phyloP scores from a whole-genome alignment of 1,140 invertebrate species.

The Lepidurus packardi region DNA sequence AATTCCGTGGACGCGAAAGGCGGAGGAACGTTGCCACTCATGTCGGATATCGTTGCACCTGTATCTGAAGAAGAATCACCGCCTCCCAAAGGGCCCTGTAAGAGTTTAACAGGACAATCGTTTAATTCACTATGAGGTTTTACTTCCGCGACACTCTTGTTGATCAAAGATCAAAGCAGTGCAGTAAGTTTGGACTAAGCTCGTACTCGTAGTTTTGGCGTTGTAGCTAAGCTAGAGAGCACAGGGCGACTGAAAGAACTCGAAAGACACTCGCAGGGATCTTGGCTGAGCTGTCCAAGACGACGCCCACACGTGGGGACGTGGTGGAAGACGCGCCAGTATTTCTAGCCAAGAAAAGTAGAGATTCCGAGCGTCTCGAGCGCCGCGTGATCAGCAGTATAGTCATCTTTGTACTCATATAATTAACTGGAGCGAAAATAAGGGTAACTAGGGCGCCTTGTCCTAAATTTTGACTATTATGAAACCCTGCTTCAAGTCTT shows the following conservation, averaged over 20 bases:
- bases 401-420: conserved; percentile 5
- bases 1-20: conserved; percentile 34
- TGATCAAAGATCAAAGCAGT: neutral
- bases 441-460: neutral
- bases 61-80: neutral
- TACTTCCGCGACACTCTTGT: neutral
- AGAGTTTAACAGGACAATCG: neutral
- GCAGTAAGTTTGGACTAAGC: neutral
- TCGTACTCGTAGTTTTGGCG: neutral
- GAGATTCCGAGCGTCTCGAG: neutral
- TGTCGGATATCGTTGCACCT: neutral
- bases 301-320: conserved; percentile 16
- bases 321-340: neutral
- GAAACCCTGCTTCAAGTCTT: neutral
- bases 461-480: conserved; percentile 9
- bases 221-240: conserved; percentile 7
- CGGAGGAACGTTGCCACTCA: conserved; percentile 23
- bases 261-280: neutral
- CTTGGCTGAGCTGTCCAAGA: neutral
- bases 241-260: conserved; percentile 6
- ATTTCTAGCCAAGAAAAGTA: conserved; percentile 5
- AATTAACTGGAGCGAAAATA: conserved; percentile 11
- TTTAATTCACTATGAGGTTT: neutral
- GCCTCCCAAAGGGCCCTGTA: neutral
- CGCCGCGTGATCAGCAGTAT: neutral